These are phyloP conservation scores for Campoletis sonorensis DNA, from an alignment of 1,140 invertebrate species.

Conservation along the genomic window DNA sequence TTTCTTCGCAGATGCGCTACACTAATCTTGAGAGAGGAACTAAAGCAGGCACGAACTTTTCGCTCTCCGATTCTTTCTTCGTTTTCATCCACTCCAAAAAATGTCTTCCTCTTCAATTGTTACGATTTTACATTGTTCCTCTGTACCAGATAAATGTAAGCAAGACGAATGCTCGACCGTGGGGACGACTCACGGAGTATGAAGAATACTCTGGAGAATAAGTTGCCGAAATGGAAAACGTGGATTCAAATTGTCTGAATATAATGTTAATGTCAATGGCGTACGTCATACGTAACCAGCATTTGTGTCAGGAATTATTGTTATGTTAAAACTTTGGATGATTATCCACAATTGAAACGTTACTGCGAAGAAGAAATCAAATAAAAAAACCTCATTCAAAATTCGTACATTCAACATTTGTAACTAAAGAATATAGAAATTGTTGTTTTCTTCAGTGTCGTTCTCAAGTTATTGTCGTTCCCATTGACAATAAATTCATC, in stretches of 20 bases:
- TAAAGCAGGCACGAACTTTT: slow-evolving; percentile 5
- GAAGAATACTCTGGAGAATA: background rate
- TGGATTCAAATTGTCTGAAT: background rate
- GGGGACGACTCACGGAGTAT: background rate
- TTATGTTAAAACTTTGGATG: background rate
- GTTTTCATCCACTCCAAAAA: slow-evolving; percentile 51
- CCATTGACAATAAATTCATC: no score
- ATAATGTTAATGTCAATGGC: background rate
- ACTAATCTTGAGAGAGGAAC: slow-evolving; percentile 27
- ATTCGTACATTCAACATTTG: no score
- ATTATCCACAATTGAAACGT: no score
- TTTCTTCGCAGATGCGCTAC: slow-evolving; percentile 19
- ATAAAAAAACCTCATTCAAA: no score
- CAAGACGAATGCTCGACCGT: slow-evolving; percentile 13
- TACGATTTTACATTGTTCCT: slow-evolving; percentile 28
- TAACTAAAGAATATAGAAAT: no score
- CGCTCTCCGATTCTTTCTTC: background rate
- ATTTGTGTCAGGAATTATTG: background rate
- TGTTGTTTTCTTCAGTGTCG: no score
- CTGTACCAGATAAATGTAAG: slow-evolving; percentile 2
- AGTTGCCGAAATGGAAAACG: slow-evolving; percentile 1
- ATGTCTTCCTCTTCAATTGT: slow-evolving; percentile 54
- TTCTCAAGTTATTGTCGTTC: no score
- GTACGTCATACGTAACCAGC: background rate
- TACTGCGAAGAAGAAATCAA: no score